Percentiles rank a stretch among this genome's conserved stretches.
phyloP scores from a whole-genome alignment of 1,140 invertebrate species.

The Habropoda laboriosa region DNA sequence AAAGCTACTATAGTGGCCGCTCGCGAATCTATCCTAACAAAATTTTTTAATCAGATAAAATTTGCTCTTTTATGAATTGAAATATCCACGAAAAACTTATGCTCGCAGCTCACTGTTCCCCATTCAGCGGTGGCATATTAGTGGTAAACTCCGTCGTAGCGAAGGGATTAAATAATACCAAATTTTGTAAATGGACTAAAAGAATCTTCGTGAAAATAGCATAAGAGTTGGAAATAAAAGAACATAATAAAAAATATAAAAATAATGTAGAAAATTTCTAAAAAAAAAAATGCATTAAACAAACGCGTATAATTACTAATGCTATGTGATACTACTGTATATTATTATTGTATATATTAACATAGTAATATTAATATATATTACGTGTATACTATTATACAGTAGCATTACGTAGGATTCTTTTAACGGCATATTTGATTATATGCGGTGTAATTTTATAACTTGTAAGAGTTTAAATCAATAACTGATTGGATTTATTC shows the following conservation, averaged over 20 bases:
- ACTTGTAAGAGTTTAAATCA: not conserved
- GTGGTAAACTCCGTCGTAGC: too few relatives aligned
- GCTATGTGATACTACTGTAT: constrained; percentile 22
- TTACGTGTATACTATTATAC: constrained; percentile 10
- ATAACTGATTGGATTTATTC: constrained; percentile 3
- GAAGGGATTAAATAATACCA: not conserved
- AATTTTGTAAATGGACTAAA: constrained; percentile 9
- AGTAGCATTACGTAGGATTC: constrained; percentile 15
- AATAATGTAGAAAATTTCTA: constrained; percentile 28
- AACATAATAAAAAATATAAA: constrained; percentile 22
- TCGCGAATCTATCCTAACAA: too few relatives aligned
- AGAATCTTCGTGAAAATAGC: not conserved
- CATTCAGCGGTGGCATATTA: too few relatives aligned
- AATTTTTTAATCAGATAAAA: too few relatives aligned
- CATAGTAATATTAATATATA: constrained; percentile 26
- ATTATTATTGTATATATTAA: constrained; percentile 31
- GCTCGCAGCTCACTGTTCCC: too few relatives aligned
- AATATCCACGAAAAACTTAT: too few relatives aligned
- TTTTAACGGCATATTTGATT: not conserved
- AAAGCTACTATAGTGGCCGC: too few relatives aligned
- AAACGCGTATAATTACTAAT: not conserved
- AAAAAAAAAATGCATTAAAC: constrained; percentile 7
- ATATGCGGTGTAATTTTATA: constrained; percentile 26
- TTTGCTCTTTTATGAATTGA: too few relatives aligned
- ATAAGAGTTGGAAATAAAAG: constrained; percentile 4